These are phyloP conservation scores for Drosophila silvestris DNA, from an alignment of 2,888 invertebrate species.

Conservation along the genomic window DNA sequence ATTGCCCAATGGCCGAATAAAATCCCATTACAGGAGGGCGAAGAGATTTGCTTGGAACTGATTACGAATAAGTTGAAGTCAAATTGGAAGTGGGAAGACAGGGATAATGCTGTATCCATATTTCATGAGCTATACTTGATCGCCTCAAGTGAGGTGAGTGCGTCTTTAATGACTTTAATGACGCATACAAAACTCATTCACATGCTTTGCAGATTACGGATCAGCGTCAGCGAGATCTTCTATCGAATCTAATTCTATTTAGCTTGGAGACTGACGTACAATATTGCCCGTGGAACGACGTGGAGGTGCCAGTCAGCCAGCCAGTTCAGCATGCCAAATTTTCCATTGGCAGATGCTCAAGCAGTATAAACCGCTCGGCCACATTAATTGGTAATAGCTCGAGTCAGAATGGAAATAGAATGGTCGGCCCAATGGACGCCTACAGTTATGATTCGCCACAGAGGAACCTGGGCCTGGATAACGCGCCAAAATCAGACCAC, in stretches of 20 bases:
- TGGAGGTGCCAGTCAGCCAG: not conserved
- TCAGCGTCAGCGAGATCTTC: conserved; percentile 23
- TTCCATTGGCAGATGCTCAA: not conserved
- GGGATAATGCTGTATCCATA: conserved; percentile 1
- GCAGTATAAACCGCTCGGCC: not conserved
- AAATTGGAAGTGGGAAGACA: not conserved
- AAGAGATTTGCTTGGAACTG: conserved; percentile 31
- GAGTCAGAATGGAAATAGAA: not conserved
- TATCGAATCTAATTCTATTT: conserved; percentile 37
- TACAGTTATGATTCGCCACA: conserved; percentile 40
- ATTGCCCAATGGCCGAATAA: conserved; percentile 19
- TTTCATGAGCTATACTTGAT: conserved; percentile 34
- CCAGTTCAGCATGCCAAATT: not conserved
- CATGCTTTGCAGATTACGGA: conserved; percentile 29
- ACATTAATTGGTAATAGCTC: not conserved
- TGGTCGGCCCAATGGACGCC: not conserved
- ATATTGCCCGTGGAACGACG: not conserved
- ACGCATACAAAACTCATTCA: not conserved
- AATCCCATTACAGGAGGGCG: conserved; percentile 14
- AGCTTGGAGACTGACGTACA: conserved; percentile 26
- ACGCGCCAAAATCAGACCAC: not conserved
- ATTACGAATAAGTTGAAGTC: conserved; percentile 27
- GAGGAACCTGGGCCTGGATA: not conserved
- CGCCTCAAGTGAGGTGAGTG: conserved; percentile 30
- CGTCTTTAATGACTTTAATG: not conserved